Conservation (phyloP, 2,888 invertebrate genomes). For the Mythimna albipuncta region DNA sequence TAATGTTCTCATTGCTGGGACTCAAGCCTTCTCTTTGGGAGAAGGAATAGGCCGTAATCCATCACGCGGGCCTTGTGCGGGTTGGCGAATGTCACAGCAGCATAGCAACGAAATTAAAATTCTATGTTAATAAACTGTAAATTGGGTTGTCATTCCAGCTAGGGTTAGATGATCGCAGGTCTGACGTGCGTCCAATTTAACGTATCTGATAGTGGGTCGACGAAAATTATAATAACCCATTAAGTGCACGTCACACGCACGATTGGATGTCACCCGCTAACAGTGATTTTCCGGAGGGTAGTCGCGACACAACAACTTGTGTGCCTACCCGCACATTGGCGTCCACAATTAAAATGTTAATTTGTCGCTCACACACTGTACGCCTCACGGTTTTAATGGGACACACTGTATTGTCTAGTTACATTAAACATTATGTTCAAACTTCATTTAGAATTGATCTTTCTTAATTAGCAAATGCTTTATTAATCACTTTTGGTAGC, state of each 20-base stretch:
- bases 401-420: slow-evolving; percentile 39
- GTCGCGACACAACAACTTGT: slow-evolving; percentile 58
- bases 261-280: slow-evolving; percentile 80
- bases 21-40: no score
- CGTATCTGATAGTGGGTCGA: slow-evolving; percentile 70
- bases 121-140: slow-evolving; percentile 46
- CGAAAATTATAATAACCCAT: slow-evolving; percentile 86
- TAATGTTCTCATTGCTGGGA: no score
- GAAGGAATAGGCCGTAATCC: no score
- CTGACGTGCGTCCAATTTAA: slow-evolving; percentile 75
- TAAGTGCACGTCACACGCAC: slow-evolving; percentile 82
- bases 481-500: background rate
- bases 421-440: slow-evolving; percentile 20
- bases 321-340: slow-evolving; percentile 72
- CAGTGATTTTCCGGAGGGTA: slow-evolving; percentile 79
- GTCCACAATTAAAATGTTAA: slow-evolving; percentile 85
- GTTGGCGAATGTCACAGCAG: no score
- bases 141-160: slow-evolving; percentile 56
- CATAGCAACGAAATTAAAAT: slow-evolving; percentile 17
- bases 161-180: slow-evolving; percentile 37
- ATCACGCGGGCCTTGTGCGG: no score
- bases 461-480: slow-evolving; percentile 4
- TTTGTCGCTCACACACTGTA: slow-evolving; percentile 68
- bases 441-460: slow-evolving; percentile 9
- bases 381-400: slow-evolving; percentile 62